Evolutionary conservation across 2,888 invertebrate species (phyloP).

Genomic region (Drosophila meridiana): DNA sequence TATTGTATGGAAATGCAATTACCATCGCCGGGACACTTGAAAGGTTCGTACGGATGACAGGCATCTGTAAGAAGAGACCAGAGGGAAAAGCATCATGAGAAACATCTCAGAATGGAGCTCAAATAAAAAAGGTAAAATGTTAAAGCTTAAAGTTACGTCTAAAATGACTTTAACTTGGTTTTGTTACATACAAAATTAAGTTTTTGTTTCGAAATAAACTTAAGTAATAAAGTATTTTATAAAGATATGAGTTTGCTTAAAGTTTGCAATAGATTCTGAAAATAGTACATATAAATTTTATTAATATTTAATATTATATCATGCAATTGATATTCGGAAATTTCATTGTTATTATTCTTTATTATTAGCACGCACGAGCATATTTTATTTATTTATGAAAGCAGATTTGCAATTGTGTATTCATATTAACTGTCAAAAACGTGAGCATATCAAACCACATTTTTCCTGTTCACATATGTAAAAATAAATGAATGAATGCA

Average conservation of each 20-base stretch:
- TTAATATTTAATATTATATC: too few species aligned
- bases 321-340: background rate
- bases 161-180: background rate
- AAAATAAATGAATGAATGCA: background rate
- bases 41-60: constrained; percentile 98
- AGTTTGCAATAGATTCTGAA: background rate
- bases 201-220: too few species aligned
- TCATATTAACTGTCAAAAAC: background rate
- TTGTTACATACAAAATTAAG: too few species aligned
- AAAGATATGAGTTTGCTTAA: background rate
- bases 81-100: constrained; percentile 8
- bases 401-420: background rate
- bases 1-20: constrained; percentile 98
- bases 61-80: constrained; percentile 86
- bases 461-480: background rate
- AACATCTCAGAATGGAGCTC: background rate
- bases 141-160: background rate
- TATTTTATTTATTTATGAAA: background rate
- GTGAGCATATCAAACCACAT: background rate
- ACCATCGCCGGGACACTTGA: constrained; percentile 97
- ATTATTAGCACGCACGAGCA: background rate
- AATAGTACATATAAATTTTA: too few species aligned
- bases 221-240: too few species aligned
- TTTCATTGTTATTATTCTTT: background rate
- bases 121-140: background rate